A percentile compares a stretch with the other conserved stretches of the same genome.
phyloP scores from a whole-genome alignment of 1,140 invertebrate species.

The Lepeophtheirus salmonis region DNA sequence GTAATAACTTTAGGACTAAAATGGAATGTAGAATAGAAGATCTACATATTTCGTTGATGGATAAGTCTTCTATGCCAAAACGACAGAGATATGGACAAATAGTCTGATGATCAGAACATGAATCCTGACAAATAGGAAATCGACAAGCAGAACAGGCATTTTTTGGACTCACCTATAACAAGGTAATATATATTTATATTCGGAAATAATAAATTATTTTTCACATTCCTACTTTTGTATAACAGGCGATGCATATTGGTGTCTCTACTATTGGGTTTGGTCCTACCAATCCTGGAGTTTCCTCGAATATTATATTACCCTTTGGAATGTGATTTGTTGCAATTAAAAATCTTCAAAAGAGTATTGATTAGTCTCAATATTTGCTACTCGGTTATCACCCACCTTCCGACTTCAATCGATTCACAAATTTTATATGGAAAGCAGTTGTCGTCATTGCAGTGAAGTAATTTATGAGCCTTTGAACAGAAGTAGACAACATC shows the following conservation, averaged over 20 bases:
- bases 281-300: not conserved
- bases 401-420: not conserved
- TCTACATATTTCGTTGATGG: not conserved
- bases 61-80: not conserved
- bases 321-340: not conserved
- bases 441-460: not conserved
- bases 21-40: not conserved
- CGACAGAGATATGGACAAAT: not conserved
- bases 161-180: not conserved
- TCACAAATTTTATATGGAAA: not conserved
- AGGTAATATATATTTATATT: not conserved
- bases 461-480: not conserved
- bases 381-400: not conserved
- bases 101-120: not conserved
- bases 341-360: not conserved
- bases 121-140: not conserved
- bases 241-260: not conserved
- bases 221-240: not conserved
- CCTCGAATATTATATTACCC: not conserved
- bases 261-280: not conserved
- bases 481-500: not conserved
- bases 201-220: not conserved
- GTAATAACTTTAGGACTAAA: not conserved
- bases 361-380: not conserved
- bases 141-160: not conserved